Evolutionary conservation across 2,113 vertebrate genomes (phyloP), one percentile per base, ranked within the genome.

Genomic region (Lycocorax pyrrhopterus): DNA sequence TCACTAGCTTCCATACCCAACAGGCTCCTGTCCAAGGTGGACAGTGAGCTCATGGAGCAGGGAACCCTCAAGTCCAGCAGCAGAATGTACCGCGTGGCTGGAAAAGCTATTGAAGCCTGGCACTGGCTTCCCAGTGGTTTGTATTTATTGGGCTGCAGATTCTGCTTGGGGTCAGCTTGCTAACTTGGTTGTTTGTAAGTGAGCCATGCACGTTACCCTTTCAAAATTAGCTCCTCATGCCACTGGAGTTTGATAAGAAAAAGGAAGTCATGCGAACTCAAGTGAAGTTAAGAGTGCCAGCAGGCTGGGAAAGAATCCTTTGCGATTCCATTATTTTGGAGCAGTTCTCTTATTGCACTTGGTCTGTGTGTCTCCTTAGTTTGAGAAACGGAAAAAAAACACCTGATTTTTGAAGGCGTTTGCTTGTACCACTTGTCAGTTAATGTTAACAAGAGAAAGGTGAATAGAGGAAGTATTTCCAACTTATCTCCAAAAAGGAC

Each of bases 151-250:
- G 92, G 87, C 47, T 96, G 97, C 93, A 97, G 95, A 88, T 90
- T 97, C 96, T 92, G 98, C 89, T 94, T 95, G 87, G 96, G 97
- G 94, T 95, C 95, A 96, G 96, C 96, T 98, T 96, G 97, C 87
- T 96, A 98, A 97, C 93, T 97, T 95, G 84, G 94, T 96, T 91
- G 96, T 37, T 96, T 90, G 90, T 95, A 98, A 97, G 97, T 98
- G 97, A 97, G 98, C 98, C 99, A 99, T 99, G 99, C 99, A 98
- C 98, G 97, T 98, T 98, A 98, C 98, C 98, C 97, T 98, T 98
- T 97, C 94, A 95, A 97, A 97, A 97, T 96, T 97, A 98, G 98
- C 97, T 98, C 98, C 97, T 99, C 99, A 99, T 99, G 98, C 98
- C 98, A 93, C 98, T 98, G 98, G 96, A 98, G 98, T 98, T 97